A percentile compares a stretch with the other conserved stretches of the same genome.
These are phyloP conservation scores for Toxotes jaculatrix DNA, from an alignment of 2,113 vertebrate species.

Conservation along the genomic window DNA sequence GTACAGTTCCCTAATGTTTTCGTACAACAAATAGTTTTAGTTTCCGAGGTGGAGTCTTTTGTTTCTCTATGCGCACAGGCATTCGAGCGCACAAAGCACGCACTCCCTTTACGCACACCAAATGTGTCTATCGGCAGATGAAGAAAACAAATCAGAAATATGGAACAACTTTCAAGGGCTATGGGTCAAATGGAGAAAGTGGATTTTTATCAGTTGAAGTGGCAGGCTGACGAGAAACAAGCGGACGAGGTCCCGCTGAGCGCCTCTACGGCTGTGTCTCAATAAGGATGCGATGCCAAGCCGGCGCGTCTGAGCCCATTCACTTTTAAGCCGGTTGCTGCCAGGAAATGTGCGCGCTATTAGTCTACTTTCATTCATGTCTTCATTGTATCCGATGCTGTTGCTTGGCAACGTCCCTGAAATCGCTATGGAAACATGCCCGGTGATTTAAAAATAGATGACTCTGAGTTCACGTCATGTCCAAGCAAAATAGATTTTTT, in stretches of 20 bases:
- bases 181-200: neutral
- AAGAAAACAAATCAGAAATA: neutral
- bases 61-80: conserved; percentile 28
- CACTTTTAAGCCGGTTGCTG: conserved; percentile 47
- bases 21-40: neutral
- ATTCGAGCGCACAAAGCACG: conserved; percentile 30
- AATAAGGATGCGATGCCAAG: conserved; percentile 39
- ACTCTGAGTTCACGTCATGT: conserved; percentile 79
- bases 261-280: conserved; percentile 19
- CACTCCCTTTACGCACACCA: conserved; percentile 59
- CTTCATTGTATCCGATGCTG: conserved; percentile 85
- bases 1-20: accelerated
- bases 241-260: neutral
- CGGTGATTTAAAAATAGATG: conserved; percentile 84
- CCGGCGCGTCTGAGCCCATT: conserved; percentile 68
- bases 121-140: neutral
- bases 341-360: conserved; percentile 64
- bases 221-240: neutral
- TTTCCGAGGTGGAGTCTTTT: neutral
- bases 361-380: conserved; percentile 84
- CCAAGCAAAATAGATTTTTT: conserved; percentile 49
- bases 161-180: conserved; percentile 9
- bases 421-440: conserved; percentile 87
- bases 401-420: conserved; percentile 89
- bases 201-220: neutral